phyloP scores from a whole-genome alignment of 2,888 invertebrate genomes.

The Clivina fossor region DNA sequence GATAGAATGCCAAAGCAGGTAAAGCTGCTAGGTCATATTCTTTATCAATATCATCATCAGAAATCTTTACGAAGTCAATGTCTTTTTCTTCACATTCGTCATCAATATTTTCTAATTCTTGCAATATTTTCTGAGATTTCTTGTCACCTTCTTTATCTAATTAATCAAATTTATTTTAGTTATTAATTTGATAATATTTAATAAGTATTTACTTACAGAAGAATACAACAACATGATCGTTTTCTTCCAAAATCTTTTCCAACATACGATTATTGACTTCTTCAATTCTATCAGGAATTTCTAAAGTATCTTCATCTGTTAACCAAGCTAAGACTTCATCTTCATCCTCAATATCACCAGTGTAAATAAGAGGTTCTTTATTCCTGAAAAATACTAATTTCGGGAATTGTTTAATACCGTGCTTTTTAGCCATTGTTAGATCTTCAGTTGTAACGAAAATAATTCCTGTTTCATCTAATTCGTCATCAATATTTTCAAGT shows the following conservation, averaged over 20 bases:
- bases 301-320: constrained; percentile 85
- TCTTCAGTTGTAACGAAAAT: constrained; percentile 94
- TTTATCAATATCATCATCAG: constrained; percentile 82
- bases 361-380: constrained; percentile 80
- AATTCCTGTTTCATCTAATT: constrained; percentile 88
- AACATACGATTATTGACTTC: constrained; percentile 89
- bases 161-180: constrained; percentile 1
- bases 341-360: constrained; percentile 85
- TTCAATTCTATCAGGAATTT: constrained; percentile 90
- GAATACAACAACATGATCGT: constrained; percentile 87
- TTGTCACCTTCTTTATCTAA: constrained; percentile 88
- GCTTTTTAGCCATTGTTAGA: constrained; percentile 74
- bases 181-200: constrained; percentile 7
- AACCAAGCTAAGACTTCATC: constrained; percentile 90
- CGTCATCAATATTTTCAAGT: constrained; percentile 90
- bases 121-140: constrained; percentile 83
- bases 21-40: constrained; percentile 82
- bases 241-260: constrained; percentile 84
- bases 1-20: constrained; percentile 83
- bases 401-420: constrained; percentile 82
- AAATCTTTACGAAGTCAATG: constrained; percentile 89
- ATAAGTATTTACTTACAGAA: constrained; percentile 81
- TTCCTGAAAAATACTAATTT: constrained; percentile 88
- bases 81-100: constrained; percentile 91
- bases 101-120: constrained; percentile 89